These are phyloP conservation scores for Chrysina gloriosa DNA, from an alignment of 2,888 invertebrate species.

Conservation along the genomic window DNA sequence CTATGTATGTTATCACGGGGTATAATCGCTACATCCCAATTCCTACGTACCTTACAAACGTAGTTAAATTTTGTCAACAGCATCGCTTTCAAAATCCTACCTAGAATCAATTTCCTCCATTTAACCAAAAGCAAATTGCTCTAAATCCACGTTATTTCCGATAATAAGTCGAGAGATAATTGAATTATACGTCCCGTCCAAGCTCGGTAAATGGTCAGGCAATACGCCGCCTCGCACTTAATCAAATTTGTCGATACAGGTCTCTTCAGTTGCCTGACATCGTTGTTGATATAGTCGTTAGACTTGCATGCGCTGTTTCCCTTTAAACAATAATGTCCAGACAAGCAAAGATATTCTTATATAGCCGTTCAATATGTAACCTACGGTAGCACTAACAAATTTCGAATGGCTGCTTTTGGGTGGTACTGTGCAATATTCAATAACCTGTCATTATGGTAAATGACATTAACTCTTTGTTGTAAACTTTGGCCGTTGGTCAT, in stretches of 20 bases:
- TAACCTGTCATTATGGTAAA: conserved; percentile 58
- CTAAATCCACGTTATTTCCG: neutral
- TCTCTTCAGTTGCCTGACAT: neutral
- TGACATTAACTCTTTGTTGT: conserved; percentile 60
- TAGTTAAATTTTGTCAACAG: too few species aligned
- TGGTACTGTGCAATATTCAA: conserved; percentile 48
- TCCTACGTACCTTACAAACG: too few species aligned
- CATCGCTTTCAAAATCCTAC: neutral
- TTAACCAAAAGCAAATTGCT: neutral
- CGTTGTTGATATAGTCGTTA: neutral
- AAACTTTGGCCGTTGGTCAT: conserved; percentile 59
- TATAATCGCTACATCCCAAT: too few species aligned
- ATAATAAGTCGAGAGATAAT: conserved; percentile 1
- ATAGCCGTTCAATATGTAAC: neutral
- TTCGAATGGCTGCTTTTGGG: neutral
- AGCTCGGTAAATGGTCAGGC: conserved; percentile 43
- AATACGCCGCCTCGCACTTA: conserved; percentile 35
- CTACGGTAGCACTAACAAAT: neutral
- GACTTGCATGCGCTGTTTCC: neutral
- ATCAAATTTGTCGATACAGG: conserved; percentile 42
- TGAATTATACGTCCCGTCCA: neutral
- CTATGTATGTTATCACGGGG: too few species aligned
- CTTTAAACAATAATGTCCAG: neutral
- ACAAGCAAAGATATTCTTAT: neutral
- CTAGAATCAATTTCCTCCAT: neutral